Conservation (phyloP, 53 echinoderm and acorn worm genomes). For the Henricia sp. region DNA sequence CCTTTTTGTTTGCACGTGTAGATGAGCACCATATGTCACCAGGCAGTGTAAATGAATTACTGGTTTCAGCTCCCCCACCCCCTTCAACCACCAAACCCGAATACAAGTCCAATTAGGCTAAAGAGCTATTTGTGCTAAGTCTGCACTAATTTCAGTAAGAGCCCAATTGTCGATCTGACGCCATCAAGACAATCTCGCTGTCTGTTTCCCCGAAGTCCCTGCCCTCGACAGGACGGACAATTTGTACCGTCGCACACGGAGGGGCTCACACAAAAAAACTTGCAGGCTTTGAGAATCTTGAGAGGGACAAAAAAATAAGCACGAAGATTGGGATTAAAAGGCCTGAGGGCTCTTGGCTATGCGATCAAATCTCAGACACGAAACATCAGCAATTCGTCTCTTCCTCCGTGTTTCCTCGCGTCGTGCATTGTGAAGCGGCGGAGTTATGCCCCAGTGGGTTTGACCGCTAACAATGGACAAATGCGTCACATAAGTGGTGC, state of each 20-base stretch:
- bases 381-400: conserved; percentile 33
- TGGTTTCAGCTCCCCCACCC: background rate
- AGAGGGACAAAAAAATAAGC: conserved; percentile 57
- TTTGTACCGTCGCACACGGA: background rate
- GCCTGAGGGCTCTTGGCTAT: conserved; percentile 56
- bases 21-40: conserved; percentile 51
- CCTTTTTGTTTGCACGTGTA: too few relatives aligned
- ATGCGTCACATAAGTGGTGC: conserved; percentile 50
- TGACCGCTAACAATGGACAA: conserved; percentile 41
- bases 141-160: conserved; percentile 56
- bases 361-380: conserved; percentile 54
- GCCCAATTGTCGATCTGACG: conserved; percentile 48
- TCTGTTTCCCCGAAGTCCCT: conserved; percentile 21
- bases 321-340: conserved; percentile 61
- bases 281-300: conserved; percentile 46
- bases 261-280: background rate
- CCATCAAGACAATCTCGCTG: conserved; percentile 35
- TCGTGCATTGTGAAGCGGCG: conserved; percentile 11
- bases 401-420: background rate
- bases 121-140: conserved; percentile 37
- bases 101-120: conserved; percentile 44
- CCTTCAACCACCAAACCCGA: too few relatives aligned
- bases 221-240: too few relatives aligned
- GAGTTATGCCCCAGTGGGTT: conserved; percentile 42
- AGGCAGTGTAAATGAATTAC: conserved; percentile 39